Conservation (phyloP, 1,140 invertebrate species). For the Bombus huntii region DNA sequence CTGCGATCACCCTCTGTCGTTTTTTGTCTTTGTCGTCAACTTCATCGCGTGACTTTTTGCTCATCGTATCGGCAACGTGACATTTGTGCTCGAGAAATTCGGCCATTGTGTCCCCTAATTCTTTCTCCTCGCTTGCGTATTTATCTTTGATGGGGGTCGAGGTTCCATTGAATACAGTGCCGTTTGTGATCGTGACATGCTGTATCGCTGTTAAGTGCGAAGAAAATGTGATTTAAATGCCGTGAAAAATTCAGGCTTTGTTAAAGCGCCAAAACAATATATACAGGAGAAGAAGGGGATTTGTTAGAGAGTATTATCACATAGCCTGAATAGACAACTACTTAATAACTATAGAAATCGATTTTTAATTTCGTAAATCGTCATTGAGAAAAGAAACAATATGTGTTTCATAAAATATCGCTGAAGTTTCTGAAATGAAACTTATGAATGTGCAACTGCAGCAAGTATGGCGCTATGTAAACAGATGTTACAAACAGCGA, state of each 20-base stretch:
- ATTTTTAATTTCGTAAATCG: neutral
- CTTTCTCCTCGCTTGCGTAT: constrained; percentile 82
- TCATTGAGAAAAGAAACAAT: neutral
- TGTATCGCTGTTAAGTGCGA: constrained; percentile 81
- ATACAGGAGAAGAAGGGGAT: neutral
- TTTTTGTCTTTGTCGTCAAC: constrained; percentile 78
- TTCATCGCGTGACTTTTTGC: constrained; percentile 76
- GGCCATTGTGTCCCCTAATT: constrained; percentile 80
- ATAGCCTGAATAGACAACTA: neutral
- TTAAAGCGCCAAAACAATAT: neutral
- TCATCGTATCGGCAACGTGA: constrained; percentile 76
- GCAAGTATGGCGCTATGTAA: neutral
- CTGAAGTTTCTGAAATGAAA: neutral
- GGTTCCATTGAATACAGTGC: constrained; percentile 82
- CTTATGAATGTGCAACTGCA: constrained; percentile 6
- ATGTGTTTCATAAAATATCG: neutral
- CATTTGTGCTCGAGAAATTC: constrained; percentile 80
- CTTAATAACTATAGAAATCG: neutral
- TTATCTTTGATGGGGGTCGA: constrained; percentile 82
- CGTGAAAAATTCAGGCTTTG: neutral
- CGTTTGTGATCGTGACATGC: constrained; percentile 81
- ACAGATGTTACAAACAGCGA: neutral
- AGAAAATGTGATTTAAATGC: constrained; percentile 60
- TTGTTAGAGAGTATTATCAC: neutral
- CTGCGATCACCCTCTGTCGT: constrained; percentile 78